Evolutionary conservation across 2,888 invertebrate species (phyloP).

Genomic region (Tetanocera ferruginea): DNA sequence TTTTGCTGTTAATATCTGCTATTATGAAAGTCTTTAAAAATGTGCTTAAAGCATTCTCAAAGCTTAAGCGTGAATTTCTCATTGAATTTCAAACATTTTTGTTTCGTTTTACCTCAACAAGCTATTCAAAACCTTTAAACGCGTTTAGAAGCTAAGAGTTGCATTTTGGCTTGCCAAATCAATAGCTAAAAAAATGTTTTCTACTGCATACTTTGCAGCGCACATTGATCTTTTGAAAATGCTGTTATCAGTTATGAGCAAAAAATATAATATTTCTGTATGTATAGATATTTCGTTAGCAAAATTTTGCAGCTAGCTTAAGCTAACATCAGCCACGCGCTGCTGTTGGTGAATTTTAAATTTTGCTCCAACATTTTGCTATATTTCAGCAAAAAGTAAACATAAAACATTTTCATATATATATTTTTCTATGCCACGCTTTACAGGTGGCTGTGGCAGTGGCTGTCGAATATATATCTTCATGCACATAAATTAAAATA

Average conservation of each 20-base stretch:
- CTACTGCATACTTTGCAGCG: slow-evolving; percentile 21
- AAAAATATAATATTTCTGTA: not conserved
- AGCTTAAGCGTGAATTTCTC: not conserved
- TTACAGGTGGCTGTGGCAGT: slow-evolving; percentile 37
- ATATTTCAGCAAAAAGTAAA: not conserved
- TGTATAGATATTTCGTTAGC: not conserved
- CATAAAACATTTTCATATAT: not conserved
- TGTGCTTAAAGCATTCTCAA: too few species aligned
- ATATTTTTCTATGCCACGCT: slow-evolving; percentile 27
- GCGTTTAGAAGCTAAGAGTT: not conserved
- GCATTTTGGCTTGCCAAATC: slow-evolving; percentile 17
- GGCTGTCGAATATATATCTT: slow-evolving; percentile 17
- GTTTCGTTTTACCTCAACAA: not conserved
- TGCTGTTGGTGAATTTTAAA: not conserved
- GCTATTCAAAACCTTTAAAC: not conserved
- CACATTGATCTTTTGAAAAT: slow-evolving; percentile 15
- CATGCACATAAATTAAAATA: slow-evolving; percentile 34
- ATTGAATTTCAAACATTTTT: not conserved
- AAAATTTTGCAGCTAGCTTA: not conserved
- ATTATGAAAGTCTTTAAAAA: too few species aligned
- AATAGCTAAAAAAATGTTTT: slow-evolving; percentile 10
- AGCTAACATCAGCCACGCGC: not conserved
- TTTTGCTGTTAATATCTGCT: too few species aligned
- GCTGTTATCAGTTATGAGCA: not conserved
- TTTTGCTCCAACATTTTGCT: not conserved